Percentiles rank a stretch among this genome's conserved stretches.
Evolutionary conservation across 2,888 invertebrate genomes (phyloP).

Genomic region (Pedicia rivosa): DNA sequence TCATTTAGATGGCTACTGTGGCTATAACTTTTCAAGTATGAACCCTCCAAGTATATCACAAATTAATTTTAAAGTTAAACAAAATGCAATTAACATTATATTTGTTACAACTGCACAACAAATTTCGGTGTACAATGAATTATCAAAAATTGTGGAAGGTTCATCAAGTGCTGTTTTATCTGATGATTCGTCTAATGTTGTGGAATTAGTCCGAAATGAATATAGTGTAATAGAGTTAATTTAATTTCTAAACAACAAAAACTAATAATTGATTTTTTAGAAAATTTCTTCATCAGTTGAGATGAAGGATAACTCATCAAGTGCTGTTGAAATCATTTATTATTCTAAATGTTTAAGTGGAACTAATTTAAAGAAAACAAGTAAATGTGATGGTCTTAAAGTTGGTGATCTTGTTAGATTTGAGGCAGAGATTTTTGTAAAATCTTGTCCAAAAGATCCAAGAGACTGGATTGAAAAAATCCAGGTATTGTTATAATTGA

Average conservation of each 20-base stretch:
- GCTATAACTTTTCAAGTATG: too few species aligned
- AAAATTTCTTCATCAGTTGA: slow-evolving; percentile 88
- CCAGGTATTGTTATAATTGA: too few species aligned
- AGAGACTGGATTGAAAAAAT: slow-evolving; percentile 72
- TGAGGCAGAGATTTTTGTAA: slow-evolving; percentile 61
- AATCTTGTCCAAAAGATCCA: slow-evolving; percentile 70
- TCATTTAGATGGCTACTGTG: too few species aligned
- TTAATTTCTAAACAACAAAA: slow-evolving; percentile 1
- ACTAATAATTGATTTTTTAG: slow-evolving; percentile 31
- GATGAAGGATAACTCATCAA: slow-evolving; percentile 79
- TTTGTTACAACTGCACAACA: slow-evolving; percentile 90
- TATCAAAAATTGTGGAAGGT: slow-evolving; percentile 81
- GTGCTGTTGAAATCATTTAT: slow-evolving; percentile 71
- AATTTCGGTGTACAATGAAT: slow-evolving; percentile 63
- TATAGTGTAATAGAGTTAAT: slow-evolving; percentile 48
- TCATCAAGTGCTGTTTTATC: slow-evolving; percentile 81
- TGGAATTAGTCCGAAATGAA: slow-evolving; percentile 82
- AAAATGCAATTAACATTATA: slow-evolving; percentile 91
- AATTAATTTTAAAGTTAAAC: slow-evolving; percentile 73
- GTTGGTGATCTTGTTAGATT: slow-evolving; percentile 79
- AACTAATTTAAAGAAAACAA: slow-evolving; percentile 50
- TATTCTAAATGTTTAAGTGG: slow-evolving; percentile 58
- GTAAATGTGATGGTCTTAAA: slow-evolving; percentile 79
- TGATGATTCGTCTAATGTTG: slow-evolving; percentile 90
- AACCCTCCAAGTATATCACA: slow-evolving; percentile 96